Base-by-base conservation (phyloP, 2,113 vertebrate genomes). In the Marcusenius ussheri region DNA sequence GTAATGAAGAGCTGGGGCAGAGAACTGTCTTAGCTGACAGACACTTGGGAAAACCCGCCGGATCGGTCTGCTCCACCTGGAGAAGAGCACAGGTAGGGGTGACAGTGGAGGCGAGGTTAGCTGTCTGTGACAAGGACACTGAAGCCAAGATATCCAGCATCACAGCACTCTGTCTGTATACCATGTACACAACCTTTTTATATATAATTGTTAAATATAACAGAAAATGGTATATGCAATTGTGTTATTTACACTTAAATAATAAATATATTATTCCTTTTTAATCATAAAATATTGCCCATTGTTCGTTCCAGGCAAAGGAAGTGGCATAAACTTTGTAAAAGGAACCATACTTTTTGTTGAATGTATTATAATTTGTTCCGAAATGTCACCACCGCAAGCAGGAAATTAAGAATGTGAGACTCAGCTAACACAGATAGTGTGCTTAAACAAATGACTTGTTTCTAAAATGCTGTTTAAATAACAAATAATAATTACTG, bases 401-500 rank as follows among this genome's bases (percentile, higher is more conserved):
- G 42, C 83, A 85, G 83, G 83, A 85, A 49, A 86, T 86, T 86
- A 86, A 49, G 42, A 49, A 86, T 27, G 47, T 86, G 47, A 86
- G 45, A 86, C 24, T 86, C 24, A 0, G n/a, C 47, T 86, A 50
- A 86, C 45, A 86, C 46, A 45, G 39, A 84, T 84, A 84, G 46
- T n/a, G 39, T 84, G 83, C 83, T 84, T 84, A 47, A 84, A 84
- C 83, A 84, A 47, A 86, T 50, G 45, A 86, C 46, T 86, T 86
- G 45, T 86, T 49, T 49, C 83, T 86, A 50, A 86, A 86, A 86
- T 86, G 46, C n/a, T 86, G 47, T 49, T 86, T 86, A 86, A 80
- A 80, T 86, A 86, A 86, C 24, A 50, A 86, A 86, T 49, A 86
- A 47, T 86, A 86, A 86, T 86, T 47, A 86, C 83, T 86, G 45